phyloP scores from a whole-genome alignment of 2,797 vertebrate species.

The Myotis vivesi region DNA sequence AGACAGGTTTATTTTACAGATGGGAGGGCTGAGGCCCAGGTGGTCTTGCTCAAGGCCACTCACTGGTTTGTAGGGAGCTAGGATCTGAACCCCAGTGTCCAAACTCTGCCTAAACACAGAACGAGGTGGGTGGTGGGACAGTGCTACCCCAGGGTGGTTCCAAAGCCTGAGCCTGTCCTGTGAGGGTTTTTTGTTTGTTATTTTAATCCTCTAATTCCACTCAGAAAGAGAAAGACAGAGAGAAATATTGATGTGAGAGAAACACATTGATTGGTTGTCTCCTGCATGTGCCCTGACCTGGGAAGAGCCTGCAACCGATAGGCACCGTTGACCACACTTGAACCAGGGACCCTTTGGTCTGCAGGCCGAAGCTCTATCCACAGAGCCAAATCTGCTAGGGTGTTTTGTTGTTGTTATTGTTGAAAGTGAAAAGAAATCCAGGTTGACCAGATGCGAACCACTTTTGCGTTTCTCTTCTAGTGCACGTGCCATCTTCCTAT shows the following conservation, averaged over 20 bases:
- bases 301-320: too few relatives aligned
- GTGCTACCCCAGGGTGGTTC: neutral
- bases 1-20: neutral
- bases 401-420: too few relatives aligned
- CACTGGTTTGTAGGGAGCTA: neutral
- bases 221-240: too few relatives aligned
- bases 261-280: too few relatives aligned
- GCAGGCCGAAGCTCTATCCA: too few relatives aligned
- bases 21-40: neutral
- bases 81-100: neutral
- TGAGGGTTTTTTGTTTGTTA: neutral
- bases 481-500: neutral
- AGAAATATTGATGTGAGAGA: too few relatives aligned
- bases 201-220: neutral
- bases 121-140: neutral
- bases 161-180: neutral
- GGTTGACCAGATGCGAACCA: neutral
- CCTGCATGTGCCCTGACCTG: too few relatives aligned
- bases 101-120: neutral
- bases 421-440: neutral
- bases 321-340: too few relatives aligned
- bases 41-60: neutral
- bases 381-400: too few relatives aligned
- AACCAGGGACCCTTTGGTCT: too few relatives aligned
- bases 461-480: slow-evolving; percentile 21